Base-by-base conservation (phyloP, 64 coral and sea anemone genomes). In the Montipora capricornis region DNA sequence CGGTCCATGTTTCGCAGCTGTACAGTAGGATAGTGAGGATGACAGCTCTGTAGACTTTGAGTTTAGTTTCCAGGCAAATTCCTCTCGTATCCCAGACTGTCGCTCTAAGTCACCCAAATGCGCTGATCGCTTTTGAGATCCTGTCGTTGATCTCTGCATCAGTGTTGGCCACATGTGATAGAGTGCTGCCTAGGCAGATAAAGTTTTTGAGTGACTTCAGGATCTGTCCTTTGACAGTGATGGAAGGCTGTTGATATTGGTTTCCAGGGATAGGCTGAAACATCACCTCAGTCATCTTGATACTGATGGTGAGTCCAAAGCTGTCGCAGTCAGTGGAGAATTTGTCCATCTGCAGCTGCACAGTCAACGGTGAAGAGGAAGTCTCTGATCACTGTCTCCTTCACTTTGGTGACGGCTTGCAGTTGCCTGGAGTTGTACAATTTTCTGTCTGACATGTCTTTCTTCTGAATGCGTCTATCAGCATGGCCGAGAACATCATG, bases 31-130 rank as follows among this genome's bases (percentile, higher is more conserved):
- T 77, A 12, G 87, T 51, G 26, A 83, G 80, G 22, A 94, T 47
- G 8, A 94, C 78, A 12, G 84, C 92, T 37, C 71, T 4, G 29
- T 94, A 88, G 62, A 94, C 85, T 94, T 94, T 88, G 0, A 81
- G 77, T 64, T 94, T 94, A 45, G 76, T 94, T 2, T 50, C 8
- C 1, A 88, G 83, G 80, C 58, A 73, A 19, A 94, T 88, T 75
- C 92, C 92, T 84, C 79, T 89, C 12, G 57, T 82, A 15, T 89
- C 86, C 79, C 93, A 89, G 62, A 89, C 78, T 46, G 8, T 83
- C 57, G 75, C 19, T 14, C 78, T 26, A 2, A 94, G 93, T 71
- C 53, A 81, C n/a, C 79, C 81, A 49, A 93, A 93, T 16, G 73
- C 81, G 24, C 52, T 70, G 20, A 71, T 93, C 2, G 91, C 91